Evolutionary conservation across 2,113 vertebrate species (phyloP).

Genomic region (Epinephelus cyanopodus): DNA sequence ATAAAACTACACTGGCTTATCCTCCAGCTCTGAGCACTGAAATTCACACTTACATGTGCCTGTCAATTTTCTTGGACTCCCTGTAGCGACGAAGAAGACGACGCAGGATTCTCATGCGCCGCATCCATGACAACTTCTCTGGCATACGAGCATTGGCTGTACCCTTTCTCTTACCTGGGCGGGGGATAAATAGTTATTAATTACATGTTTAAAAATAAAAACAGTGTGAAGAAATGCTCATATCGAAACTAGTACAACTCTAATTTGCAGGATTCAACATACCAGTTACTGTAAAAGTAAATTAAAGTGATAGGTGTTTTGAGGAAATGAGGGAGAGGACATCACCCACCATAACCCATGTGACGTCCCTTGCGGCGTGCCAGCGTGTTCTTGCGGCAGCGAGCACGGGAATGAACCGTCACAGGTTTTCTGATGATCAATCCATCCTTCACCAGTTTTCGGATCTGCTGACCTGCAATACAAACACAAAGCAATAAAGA

Average conservation of each 20-base stretch:
- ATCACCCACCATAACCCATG: conserved; percentile 92
- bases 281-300: neutral
- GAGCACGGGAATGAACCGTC: conserved; percentile 95
- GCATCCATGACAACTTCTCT: conserved; percentile 96
- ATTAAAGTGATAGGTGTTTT: neutral
- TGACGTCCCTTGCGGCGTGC: conserved; percentile 95
- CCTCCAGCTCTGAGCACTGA: neutral
- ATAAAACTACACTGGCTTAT: neutral
- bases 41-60: conserved; percentile 90
- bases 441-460: conserved; percentile 96
- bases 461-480: conserved; percentile 92
- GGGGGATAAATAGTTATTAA: neutral
- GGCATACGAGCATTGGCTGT: conserved; percentile 97
- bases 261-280: neutral
- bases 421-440: conserved; percentile 97
- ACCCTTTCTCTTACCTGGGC: conserved; percentile 94
- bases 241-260: neutral
- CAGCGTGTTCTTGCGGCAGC: conserved; percentile 96
- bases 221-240: neutral
- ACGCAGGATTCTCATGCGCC: conserved; percentile 94
- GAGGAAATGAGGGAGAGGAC: neutral
- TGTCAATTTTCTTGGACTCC: conserved; percentile 97
- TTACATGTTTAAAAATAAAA: neutral
- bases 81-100: conserved; percentile 95
- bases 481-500: neutral